Base-by-base conservation (phyloP, 2,888 invertebrate species). In the Candidula unifasciata region DNA sequence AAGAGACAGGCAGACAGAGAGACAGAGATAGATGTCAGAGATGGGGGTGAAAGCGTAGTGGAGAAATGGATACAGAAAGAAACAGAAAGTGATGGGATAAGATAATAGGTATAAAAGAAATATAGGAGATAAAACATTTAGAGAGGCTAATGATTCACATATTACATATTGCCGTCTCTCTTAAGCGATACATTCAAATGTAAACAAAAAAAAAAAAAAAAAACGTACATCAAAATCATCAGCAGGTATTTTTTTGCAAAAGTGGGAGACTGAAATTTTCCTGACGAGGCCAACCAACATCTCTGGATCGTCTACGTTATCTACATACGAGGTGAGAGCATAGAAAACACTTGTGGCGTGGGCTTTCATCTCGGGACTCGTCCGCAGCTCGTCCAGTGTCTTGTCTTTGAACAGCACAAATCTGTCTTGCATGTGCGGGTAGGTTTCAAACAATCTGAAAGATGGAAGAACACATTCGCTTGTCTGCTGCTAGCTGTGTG, bases 281-380 rank as follows among this genome's bases (percentile, higher is more conserved):
- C 92, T 87, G 66, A 95, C 94, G 83, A 95, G 93, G 85, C 95
- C 94, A 0, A 94, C 93, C 80, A 95, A 90, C 73, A 93, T 92
- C 68, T 94, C 94, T 5, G 94, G 90, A 89, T 95, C 95, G 73
- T 94, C 94, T 84, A 95, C 91, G 85, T 94, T 94, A 88, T 95
- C 94, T 44, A 95, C 93, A 44, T 95, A 92, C 44, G 94, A 94
- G 82, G 93, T 93, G 74, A 95, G 90, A 16, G 95, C 94, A 86
- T 94, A 94, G 91, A 95, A 93, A 52, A 95, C 94, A 80, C 93
- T 94, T 76, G 93, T 93, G 82, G 94, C 95, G 90, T 95, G 95
- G 5, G 95, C 95, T 85, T 94, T 94, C 86, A 95, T 94, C 86
- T 93, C 94, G 80, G 94, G 94, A 90, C 95, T 95, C 18, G 88